A percentile compares a stretch with the other conserved stretches of the same genome.
Evolutionary conservation across 2,797 vertebrate genomes (phyloP).

Genomic region (Hydrophis major): DNA sequence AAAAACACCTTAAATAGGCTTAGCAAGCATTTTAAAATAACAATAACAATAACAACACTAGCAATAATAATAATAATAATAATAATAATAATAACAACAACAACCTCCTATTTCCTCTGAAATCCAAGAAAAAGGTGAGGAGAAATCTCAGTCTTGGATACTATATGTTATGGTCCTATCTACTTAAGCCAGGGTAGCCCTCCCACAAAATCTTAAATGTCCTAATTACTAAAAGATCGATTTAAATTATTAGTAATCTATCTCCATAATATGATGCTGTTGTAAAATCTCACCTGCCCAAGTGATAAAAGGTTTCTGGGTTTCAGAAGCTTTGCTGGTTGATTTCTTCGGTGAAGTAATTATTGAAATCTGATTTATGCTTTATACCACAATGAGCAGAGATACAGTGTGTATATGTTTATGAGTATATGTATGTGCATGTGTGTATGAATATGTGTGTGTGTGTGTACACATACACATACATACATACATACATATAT

Average conservation of each 20-base stretch:
- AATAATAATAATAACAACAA: too few relatives aligned
- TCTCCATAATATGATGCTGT: neutral
- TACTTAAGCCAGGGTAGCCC: neutral
- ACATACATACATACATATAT: too few relatives aligned
- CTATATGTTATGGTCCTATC: neutral
- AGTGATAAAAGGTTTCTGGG: neutral
- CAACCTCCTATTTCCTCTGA: neutral
- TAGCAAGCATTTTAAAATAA: neutral
- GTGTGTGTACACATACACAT: too few relatives aligned
- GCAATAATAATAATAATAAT: too few relatives aligned
- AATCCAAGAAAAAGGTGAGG: neutral
- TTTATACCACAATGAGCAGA: neutral
- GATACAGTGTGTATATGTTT: neutral
- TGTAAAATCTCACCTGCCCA: neutral
- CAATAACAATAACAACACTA: too few relatives aligned
- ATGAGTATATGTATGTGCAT: neutral
- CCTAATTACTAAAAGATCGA: neutral
- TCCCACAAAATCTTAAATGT: neutral
- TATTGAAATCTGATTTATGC: neutral
- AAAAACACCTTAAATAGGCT: neutral
- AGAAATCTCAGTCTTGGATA: neutral
- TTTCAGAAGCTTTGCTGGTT: neutral
- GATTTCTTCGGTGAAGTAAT: neutral
- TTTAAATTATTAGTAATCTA: neutral
- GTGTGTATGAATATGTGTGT: neutral